phyloP scores from a whole-genome alignment of 1,140 invertebrate species.

The Drosophila micromelanica region DNA sequence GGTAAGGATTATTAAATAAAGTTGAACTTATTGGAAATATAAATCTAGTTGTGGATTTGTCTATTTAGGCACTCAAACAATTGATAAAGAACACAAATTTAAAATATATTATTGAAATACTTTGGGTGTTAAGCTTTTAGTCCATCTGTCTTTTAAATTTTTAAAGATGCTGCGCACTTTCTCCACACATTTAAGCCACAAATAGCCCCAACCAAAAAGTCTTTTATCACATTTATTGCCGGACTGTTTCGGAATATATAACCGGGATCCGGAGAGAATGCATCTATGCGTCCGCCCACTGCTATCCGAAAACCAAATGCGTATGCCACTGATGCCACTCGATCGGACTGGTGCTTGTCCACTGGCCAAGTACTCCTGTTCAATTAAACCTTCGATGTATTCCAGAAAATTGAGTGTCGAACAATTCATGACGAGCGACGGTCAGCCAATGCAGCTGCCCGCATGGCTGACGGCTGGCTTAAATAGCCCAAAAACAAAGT shows the following conservation, averaged over 20 bases:
- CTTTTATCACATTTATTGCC: slow-evolving; percentile 1
- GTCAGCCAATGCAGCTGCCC: slow-evolving; percentile 30
- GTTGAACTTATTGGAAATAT: no score
- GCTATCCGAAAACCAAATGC: slow-evolving; percentile 42
- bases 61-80: no score
- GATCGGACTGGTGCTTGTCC: not conserved
- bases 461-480: not conserved
- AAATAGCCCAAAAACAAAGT: slow-evolving; percentile 7
- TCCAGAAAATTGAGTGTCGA: slow-evolving; percentile 51
- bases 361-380: slow-evolving; percentile 10
- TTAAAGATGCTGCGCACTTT: slow-evolving; percentile 2
- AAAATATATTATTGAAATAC: no score
- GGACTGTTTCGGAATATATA: not conserved
- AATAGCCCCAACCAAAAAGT: slow-evolving; percentile 6
- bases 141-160: not conserved
- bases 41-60: no score
- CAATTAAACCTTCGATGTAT: slow-evolving; percentile 53
- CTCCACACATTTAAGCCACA: slow-evolving; percentile 4
- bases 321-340: slow-evolving; percentile 30
- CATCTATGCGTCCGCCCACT: not conserved
- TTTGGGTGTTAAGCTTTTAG: no score
- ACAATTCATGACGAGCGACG: slow-evolving; percentile 50
- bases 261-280: not conserved
- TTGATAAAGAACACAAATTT: not conserved
- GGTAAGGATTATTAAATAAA: no score